Percentiles rank a stretch among this genome's conserved stretches.
These are phyloP conservation scores for Eulacestoma nigropectus DNA, from an alignment of 2,113 vertebrate genomes.

Conservation along the genomic window DNA sequence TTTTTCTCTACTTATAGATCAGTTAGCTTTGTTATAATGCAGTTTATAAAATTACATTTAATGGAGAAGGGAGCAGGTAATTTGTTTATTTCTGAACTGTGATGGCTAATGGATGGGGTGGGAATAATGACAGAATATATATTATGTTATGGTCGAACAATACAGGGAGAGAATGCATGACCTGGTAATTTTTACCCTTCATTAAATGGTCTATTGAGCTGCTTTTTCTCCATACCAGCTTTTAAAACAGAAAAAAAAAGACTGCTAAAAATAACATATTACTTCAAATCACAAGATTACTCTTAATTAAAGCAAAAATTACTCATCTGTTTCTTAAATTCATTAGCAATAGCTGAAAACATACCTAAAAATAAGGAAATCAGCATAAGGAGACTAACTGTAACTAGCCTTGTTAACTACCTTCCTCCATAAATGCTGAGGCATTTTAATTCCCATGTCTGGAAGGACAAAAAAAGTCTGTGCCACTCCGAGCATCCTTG, in stretches of 20 bases:
- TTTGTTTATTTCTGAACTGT: conserved; percentile 63
- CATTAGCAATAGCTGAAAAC: conserved; percentile 11
- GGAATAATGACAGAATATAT: conserved; percentile 55
- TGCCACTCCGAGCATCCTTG: neutral
- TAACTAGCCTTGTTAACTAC: neutral
- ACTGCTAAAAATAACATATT: neutral
- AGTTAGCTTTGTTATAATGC: conserved; percentile 51
- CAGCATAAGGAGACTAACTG: neutral
- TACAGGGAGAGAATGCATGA: conserved; percentile 41
- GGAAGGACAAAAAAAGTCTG: neutral
- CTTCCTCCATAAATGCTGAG: neutral
- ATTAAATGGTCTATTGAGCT: conserved; percentile 40
- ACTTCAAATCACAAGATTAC: conserved; percentile 19
- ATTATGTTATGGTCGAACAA: conserved; percentile 40
- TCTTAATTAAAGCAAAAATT: conserved; percentile 50
- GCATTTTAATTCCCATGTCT: neutral
- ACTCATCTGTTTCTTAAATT: conserved; percentile 43
- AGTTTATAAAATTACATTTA: conserved; percentile 61
- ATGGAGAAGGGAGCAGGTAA: conserved; percentile 48
- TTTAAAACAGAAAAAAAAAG: neutral
- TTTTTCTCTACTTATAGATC: conserved; percentile 42
- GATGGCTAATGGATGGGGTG: conserved; percentile 58
- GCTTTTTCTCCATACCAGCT: conserved; percentile 15
- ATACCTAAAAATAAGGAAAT: neutral
- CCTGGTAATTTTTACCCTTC: conserved; percentile 46